These are phyloP conservation scores for Chelon auratus DNA, from an alignment of 2,797 vertebrate genomes.

Conservation along the genomic window DNA sequence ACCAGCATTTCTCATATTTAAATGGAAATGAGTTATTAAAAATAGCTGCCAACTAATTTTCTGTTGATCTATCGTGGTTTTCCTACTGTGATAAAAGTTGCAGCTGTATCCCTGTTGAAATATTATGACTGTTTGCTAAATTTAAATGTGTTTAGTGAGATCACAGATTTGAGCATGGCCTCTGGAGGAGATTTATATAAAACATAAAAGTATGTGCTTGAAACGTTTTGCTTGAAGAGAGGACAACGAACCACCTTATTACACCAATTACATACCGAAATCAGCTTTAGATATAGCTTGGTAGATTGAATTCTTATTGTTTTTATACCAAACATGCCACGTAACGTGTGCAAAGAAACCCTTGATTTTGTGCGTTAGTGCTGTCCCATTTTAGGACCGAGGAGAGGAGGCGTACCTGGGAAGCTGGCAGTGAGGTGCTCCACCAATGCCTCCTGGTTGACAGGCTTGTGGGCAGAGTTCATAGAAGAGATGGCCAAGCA, in stretches of 20 bases:
- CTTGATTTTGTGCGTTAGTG: too few relatives aligned
- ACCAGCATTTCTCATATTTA: not conserved
- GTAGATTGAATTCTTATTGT: too few relatives aligned
- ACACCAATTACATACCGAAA: not conserved
- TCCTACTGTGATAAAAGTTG: not conserved
- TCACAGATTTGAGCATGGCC: not conserved
- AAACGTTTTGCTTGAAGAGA: not conserved
- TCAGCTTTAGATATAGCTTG: too few relatives aligned
- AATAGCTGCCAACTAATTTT: not conserved
- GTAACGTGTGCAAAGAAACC: too few relatives aligned
- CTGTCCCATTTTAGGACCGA: not conserved
- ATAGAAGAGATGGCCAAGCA: slow-evolving; percentile 99
- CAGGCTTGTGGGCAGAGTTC: slow-evolving; percentile 98
- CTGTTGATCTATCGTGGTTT: too few relatives aligned
- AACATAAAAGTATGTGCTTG: not conserved
- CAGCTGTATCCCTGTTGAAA: not conserved
- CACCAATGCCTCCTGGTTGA: slow-evolving; percentile 98
- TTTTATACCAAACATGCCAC: too few relatives aligned
- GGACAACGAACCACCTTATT: not conserved
- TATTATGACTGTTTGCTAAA: not conserved
- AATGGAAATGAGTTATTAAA: not conserved
- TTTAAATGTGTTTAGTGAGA: not conserved
- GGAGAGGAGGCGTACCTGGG: slow-evolving; percentile 88
- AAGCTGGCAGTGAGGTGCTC: slow-evolving; percentile 99
- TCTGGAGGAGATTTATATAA: not conserved